Conservation (phyloP, 2,113 vertebrate species). For the Galeopterus variegatus region DNA sequence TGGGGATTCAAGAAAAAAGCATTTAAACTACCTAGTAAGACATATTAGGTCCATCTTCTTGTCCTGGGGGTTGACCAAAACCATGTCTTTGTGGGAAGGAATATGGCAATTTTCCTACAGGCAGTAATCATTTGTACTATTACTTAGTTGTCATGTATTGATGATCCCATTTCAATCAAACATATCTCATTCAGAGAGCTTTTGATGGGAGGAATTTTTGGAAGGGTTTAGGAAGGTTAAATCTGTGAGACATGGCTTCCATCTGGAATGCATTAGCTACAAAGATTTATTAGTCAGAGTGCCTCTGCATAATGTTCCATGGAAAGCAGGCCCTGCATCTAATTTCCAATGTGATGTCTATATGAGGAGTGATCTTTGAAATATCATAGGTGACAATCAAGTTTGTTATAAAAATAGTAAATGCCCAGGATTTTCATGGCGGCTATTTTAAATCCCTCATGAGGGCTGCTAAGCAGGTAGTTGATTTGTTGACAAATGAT, state of each 20-base stretch:
- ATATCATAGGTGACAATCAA: constrained; percentile 93
- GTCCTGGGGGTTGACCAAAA: constrained; percentile 81
- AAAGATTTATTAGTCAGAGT: constrained; percentile 96
- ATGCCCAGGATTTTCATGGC: constrained; percentile 89
- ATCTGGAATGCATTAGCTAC: constrained; percentile 96
- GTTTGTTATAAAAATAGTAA: constrained; percentile 92
- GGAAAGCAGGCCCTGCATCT: constrained; percentile 91
- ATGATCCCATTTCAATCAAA: constrained; percentile 93
- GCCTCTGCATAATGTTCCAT: constrained; percentile 94
- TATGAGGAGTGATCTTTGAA: constrained; percentile 92
- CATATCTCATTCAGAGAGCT: constrained; percentile 90
- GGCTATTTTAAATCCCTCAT: constrained; percentile 90
- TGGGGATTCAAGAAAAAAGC: constrained; percentile 80
- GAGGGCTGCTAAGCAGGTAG: constrained; percentile 90
- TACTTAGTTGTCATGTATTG: constrained; percentile 92
- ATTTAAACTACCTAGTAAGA: constrained; percentile 81
- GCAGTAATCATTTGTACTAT: constrained; percentile 89
- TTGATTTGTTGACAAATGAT: constrained; percentile 92
- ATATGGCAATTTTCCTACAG: constrained; percentile 86
- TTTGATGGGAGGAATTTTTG: constrained; percentile 93
- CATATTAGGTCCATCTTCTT: constrained; percentile 79
- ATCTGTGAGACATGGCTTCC: constrained; percentile 94
- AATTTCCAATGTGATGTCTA: constrained; percentile 93
- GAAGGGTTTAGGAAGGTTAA: constrained; percentile 97
- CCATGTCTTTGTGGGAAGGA: constrained; percentile 84